Conservation (phyloP, 2,113 vertebrate species). For the Manacus vitellinus region DNA sequence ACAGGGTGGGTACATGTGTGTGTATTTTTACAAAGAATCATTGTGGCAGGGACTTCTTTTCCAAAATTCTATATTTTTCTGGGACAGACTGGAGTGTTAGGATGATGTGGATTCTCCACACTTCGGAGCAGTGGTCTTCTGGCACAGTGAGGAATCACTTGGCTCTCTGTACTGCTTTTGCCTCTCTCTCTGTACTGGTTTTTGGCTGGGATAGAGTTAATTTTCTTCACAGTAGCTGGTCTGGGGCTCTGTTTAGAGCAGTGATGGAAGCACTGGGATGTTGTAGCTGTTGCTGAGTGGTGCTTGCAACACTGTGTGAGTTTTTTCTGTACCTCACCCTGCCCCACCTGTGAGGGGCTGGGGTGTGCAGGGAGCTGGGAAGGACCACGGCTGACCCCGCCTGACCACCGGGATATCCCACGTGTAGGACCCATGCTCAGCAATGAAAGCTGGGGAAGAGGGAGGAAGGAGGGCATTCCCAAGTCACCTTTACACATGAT, state of each 20-base stretch:
- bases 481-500: accelerated
- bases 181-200: neutral
- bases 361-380: neutral
- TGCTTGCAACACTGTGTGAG: too few relatives aligned
- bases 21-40: neutral
- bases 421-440: accelerated
- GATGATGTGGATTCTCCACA: neutral
- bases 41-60: neutral
- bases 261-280: neutral
- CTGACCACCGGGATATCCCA: neutral
- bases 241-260: neutral
- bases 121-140: neutral
- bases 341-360: too few relatives aligned
- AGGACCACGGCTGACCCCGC: accelerated
- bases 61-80: neutral
- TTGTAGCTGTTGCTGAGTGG: neutral
- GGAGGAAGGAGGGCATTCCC: neutral
- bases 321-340: neutral
- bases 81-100: neutral
- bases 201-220: neutral
- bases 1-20: accelerated
- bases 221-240: neutral
- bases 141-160: neutral
- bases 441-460: neutral
- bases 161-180: neutral